phyloP scores from a whole-genome alignment of 2,888 invertebrate species.

The Xestia rhomboidea region DNA sequence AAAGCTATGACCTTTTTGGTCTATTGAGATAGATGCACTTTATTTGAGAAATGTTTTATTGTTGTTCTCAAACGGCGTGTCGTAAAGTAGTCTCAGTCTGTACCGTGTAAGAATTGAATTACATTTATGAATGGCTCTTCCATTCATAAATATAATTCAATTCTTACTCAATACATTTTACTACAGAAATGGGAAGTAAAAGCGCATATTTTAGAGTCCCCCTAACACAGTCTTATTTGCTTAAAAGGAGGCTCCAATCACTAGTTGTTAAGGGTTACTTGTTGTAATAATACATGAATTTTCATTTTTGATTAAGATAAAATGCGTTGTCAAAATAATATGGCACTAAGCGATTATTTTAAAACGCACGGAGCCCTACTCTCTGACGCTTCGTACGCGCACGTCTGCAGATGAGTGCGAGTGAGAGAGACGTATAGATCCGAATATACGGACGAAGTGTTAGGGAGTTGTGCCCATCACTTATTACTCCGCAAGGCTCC shows the following conservation, averaged over 20 bases:
- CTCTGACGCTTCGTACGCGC: no score
- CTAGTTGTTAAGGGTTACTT: not conserved
- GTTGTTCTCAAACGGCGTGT: constrained; percentile 16
- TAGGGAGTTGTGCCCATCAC: no score
- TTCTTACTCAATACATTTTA: not conserved
- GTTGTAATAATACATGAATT: not conserved
- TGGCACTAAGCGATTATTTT: not conserved
- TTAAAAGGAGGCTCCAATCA: not conserved
- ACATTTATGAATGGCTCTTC: constrained; percentile 21
- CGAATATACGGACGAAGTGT: no score
- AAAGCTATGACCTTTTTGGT: constrained; percentile 59
- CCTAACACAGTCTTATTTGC: not conserved
- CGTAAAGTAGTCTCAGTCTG: constrained; percentile 11
- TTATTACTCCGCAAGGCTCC: constrained; percentile 37
- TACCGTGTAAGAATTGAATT: constrained; percentile 20
- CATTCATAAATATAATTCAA: no score
- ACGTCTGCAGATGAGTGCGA: no score
- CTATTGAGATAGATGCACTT: constrained; percentile 47
- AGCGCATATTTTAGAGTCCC: not conserved
- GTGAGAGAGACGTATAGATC: no score
- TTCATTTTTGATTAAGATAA: not conserved
- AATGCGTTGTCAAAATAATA: not conserved
- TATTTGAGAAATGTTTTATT: constrained; percentile 47
- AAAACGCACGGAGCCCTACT: no score
- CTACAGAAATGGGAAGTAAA: not conserved